Percentiles rank a stretch among this genome's conserved stretches.
These are phyloP conservation scores for Equus przewalskii DNA, from an alignment of 2,113 vertebrate species.

Conservation along the genomic window DNA sequence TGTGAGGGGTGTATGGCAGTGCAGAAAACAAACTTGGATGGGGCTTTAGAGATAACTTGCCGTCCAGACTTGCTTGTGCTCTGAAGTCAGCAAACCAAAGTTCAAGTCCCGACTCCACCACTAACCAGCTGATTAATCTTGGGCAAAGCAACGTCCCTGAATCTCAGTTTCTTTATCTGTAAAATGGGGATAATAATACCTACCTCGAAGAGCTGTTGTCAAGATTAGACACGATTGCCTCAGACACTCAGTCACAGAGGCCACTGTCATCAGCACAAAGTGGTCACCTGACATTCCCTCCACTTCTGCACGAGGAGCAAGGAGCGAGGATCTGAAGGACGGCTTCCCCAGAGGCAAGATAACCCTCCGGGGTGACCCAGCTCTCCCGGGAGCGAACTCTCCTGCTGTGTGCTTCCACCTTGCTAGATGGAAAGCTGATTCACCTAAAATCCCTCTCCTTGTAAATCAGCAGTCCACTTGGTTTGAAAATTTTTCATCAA, in stretches of 20 bases:
- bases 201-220: neutral
- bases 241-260: neutral
- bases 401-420: neutral
- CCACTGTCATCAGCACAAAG: neutral
- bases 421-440: neutral
- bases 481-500: neutral
- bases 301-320: neutral
- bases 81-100: neutral
- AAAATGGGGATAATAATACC: neutral
- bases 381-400: neutral
- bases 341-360: neutral
- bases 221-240: neutral
- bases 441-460: neutral
- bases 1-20: neutral
- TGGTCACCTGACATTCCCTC: neutral
- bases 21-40: too few species aligned
- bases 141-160: neutral
- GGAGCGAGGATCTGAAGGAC: neutral
- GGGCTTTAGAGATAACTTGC: neutral
- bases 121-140: neutral
- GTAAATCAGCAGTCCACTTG: neutral
- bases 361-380: neutral
- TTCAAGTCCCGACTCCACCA: neutral
- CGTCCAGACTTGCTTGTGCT: neutral
- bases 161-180: neutral